Evolutionary conservation across 1,140 invertebrate genomes (phyloP), one percentile per base, ranked within the genome.

Genomic region (Calliopsis andreniformis): DNA sequence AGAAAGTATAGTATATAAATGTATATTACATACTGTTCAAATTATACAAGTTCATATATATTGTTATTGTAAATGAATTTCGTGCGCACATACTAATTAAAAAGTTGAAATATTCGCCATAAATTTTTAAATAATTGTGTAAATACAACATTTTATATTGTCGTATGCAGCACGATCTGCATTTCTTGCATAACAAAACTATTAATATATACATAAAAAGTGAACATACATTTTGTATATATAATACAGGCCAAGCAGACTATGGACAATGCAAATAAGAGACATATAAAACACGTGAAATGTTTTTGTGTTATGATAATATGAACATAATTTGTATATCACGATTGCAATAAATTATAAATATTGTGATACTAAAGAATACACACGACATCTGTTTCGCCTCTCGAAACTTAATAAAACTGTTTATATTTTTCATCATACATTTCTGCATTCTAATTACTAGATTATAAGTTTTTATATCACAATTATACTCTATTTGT

Each of bases 261-360:
- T 59, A 69, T 32, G 14, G 35, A 18, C 30, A 39, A 69, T 42
- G 32, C 16, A 59, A 59, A 67, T 1, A 55, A 55, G 55, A 7
- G 14, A 51, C 12, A 49, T 71, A 58, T 25, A 35, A 35, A 70
- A 43, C 66, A 79, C 72, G 64, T 5, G 53, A 79, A 75, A 59
- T 64, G 32, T 39, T 68, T 20, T 56, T 47, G 51, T 69, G 73
- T 71, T 69, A 45, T 67, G n/a, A 80, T 62, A 69, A 66, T 59
- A 67, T 20, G 10, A 81, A 67, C 35, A 80, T 59, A 81, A 76
- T 82, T 76, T 68, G 53, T 75, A 67, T 39, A 67, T 47, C 63
- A 35, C 53, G 23, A 47, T 68, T 43, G n/a, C 42, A 75, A 68
- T 58, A 75, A 68, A 68, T 75, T 75, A 75, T 68, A 68, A 68